Evolutionary conservation across 1,140 invertebrate genomes (phyloP), one percentile per base, ranked within the genome.

Genomic region (Leptinotarsa lineolata): DNA sequence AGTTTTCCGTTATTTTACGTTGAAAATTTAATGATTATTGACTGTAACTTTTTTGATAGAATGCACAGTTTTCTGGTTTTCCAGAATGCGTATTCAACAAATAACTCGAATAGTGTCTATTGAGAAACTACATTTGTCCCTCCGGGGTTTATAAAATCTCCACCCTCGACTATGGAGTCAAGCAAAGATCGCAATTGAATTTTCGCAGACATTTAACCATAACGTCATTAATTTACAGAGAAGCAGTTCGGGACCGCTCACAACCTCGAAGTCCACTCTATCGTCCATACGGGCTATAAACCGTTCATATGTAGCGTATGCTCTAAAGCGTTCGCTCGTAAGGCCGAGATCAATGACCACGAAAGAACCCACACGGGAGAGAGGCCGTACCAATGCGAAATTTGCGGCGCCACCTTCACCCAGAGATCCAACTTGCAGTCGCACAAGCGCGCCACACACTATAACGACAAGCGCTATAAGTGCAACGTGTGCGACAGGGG

Each of bases 361-460:
- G 18, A 45, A 18, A 18, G 67, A n/a, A 54, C 18, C n/a, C 67
- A 68, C 46, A 76, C 77, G 6, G 93, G 94, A n/a, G 93, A 95
- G 81, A 91, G 93, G 48, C 94, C 95, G 0, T 95, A 92, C 81
- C 88, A 91, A 69, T 96, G 94, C 81, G 91, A 94, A 72, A 87
- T 91, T 65, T 95, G 96, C 84, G 91, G 91, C 11, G 91, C 89
- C 12, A 92, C 89, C 1, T 95, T 88, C 82, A 90, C 91, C 39
- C 93, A 95, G 85, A 87, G 92, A 67, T 91, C 90, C 15, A 94
- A 95, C 88, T 83, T 94, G 80, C 91, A 93, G 83, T 92, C 92
- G 0, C 94, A 95, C 81, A 91, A 92, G 76, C 86, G 91, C 30
- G 90, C 91, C 2, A 94, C 91, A 0, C 94, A 95, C 82, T 89